Percentiles rank a stretch among this genome's conserved stretches.
These are phyloP conservation scores for Oryzias dopingdopingensis DNA, from an alignment of 2,797 vertebrate genomes.

Conservation along the genomic window DNA sequence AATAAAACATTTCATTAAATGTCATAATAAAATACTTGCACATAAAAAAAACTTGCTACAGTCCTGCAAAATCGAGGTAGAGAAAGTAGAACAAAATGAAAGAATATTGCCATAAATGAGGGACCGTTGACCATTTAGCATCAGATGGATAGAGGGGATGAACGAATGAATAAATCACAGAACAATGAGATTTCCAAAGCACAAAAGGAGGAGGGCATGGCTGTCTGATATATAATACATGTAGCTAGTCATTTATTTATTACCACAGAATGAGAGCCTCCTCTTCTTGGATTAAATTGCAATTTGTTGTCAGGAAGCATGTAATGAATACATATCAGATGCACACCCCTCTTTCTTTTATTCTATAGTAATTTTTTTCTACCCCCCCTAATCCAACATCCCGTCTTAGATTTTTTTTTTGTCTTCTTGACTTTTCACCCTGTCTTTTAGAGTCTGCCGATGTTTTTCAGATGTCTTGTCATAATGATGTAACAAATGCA, in stretches of 20 bases:
- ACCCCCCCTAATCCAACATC: constrained; percentile 18
- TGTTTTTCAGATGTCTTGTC: constrained; percentile 57
- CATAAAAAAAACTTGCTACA: constrained; percentile 39
- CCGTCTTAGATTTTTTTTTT: constrained; percentile 52
- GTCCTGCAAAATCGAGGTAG: constrained; percentile 55
- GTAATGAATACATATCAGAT: constrained; percentile 89
- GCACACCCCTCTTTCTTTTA: constrained; percentile 69
- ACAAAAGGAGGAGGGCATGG: constrained; percentile 78
- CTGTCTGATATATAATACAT: constrained; percentile 88
- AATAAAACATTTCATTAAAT: neutral
- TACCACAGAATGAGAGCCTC: constrained; percentile 85
- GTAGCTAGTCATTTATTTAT: constrained; percentile 88
- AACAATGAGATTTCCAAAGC: constrained; percentile 85
- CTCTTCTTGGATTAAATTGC: constrained; percentile 87
- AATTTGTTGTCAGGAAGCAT: constrained; percentile 87
- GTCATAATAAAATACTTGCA: constrained; percentile 22
- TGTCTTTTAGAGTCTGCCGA: constrained; percentile 40
- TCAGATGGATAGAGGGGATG: constrained; percentile 72
- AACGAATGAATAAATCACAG: constrained; percentile 85
- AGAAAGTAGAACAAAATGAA: constrained; percentile 63
- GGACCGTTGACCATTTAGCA: constrained; percentile 76
- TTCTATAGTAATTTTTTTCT: constrained; percentile 60
- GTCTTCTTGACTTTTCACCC: constrained; percentile 53
- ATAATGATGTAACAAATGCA: constrained; percentile 57
- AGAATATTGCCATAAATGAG: constrained; percentile 75